Percentiles rank a stretch among this genome's conserved stretches.
phyloP scores from a whole-genome alignment of 2,888 invertebrate genomes.

The Bedellia somnulentella region DNA sequence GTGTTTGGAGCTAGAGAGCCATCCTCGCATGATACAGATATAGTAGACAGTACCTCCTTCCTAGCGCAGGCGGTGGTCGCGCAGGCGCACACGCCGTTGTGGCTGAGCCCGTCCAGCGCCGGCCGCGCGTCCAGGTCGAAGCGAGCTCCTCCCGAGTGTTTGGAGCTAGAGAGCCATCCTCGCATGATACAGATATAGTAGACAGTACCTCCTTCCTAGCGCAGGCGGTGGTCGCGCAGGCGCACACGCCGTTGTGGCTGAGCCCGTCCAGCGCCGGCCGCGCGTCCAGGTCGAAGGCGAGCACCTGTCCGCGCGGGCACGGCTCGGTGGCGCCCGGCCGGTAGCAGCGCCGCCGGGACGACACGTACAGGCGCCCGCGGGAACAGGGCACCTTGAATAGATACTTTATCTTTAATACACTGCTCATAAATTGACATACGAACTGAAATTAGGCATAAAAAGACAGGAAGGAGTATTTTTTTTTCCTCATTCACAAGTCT shows the following conservation, averaged over 20 bases:
- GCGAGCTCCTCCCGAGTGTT: constrained; percentile 79
- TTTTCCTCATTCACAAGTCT: too few relatives aligned
- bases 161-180: too few relatives aligned
- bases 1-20: too few relatives aligned
- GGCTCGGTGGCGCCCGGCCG: constrained; percentile 78
- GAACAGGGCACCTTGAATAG: constrained; percentile 68
- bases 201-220: constrained; percentile 24
- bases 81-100: constrained; percentile 81
- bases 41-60: too few relatives aligned
- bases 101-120: constrained; percentile 78
- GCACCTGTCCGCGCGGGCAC: constrained; percentile 70
- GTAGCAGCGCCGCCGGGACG: constrained; percentile 73
- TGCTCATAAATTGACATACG: neutral
- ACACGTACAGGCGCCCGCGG: constrained; percentile 75
- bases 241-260: constrained; percentile 81
- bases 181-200: neutral
- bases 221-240: constrained; percentile 68
- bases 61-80: constrained; percentile 59
- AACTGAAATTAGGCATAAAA: too few relatives aligned
- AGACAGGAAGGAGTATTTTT: too few relatives aligned
- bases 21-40: too few relatives aligned
- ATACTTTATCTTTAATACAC: neutral
- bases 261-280: constrained; percentile 78
- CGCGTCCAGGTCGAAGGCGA: constrained; percentile 79
- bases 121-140: constrained; percentile 80